Evolutionary conservation across 2,797 vertebrate genomes (phyloP).

Genomic region (Sardinella longiceps): DNA sequence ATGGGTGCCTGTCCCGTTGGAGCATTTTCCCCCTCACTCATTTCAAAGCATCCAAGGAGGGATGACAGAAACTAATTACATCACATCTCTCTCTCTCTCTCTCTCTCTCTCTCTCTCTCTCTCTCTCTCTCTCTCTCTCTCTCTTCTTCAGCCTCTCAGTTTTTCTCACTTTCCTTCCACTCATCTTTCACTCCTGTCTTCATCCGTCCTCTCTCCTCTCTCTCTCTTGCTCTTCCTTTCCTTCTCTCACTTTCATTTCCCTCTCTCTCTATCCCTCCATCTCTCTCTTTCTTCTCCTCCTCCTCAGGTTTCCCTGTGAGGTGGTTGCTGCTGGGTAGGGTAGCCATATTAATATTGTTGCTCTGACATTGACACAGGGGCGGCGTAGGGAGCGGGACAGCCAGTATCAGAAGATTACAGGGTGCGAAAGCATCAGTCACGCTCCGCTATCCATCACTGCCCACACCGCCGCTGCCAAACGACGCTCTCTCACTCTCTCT

Average conservation of each 20-base stretch:
- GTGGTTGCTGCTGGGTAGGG: too few species aligned
- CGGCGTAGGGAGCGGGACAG: conserved; percentile 61
- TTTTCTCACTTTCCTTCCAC: background rate
- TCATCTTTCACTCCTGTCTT: background rate
- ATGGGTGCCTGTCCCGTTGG: background rate
- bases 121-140: background rate
- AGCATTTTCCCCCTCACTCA: background rate
- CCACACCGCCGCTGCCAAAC: background rate
- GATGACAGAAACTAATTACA: conserved; percentile 29
- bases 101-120: background rate
- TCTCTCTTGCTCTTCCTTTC: background rate
- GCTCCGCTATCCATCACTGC: conserved; percentile 55
- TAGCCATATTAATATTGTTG: conserved; percentile 68
- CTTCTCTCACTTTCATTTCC: background rate
- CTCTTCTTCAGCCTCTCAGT: background rate
- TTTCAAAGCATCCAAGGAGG: background rate
- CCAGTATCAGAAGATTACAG: conserved; percentile 64
- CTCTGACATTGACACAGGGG: conserved; percentile 57
- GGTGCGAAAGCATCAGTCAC: conserved; percentile 65
- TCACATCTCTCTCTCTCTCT: background rate
- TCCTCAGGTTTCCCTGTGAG: background rate
- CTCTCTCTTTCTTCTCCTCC: conserved; percentile 14
- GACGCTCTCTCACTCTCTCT: too few species aligned
- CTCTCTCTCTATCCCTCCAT: background rate
- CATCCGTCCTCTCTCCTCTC: background rate